Evolutionary conservation across 2,888 invertebrate species (phyloP).

Genomic region (Erebia palarica): DNA sequence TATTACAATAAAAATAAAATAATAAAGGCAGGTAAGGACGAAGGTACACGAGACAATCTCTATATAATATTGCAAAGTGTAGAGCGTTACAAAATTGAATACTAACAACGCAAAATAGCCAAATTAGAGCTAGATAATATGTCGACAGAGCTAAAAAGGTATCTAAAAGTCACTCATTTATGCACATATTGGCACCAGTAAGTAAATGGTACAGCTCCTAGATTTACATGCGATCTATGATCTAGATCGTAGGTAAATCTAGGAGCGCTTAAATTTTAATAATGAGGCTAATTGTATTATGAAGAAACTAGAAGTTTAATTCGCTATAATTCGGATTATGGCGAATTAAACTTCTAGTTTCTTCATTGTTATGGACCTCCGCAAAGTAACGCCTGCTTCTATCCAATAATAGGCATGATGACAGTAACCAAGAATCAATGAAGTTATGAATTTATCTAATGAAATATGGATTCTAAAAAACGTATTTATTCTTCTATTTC

Average conservation of each 20-base stretch:
- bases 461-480: too few species aligned
- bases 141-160: neutral
- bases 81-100: conserved; percentile 17
- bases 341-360: too few species aligned
- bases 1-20: conserved; percentile 29
- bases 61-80: conserved; percentile 28
- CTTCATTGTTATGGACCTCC: too few species aligned
- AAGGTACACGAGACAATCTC: conserved; percentile 31
- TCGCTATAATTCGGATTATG: too few species aligned
- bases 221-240: neutral
- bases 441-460: too few species aligned
- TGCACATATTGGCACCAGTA: neutral
- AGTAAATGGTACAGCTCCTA: neutral
- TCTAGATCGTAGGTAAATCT: neutral
- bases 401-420: too few species aligned
- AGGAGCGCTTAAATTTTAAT: neutral
- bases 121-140: conserved; percentile 17
- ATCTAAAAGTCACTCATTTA: neutral
- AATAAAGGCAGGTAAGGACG: conserved; percentile 32
- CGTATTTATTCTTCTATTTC: too few species aligned
- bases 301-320: too few species aligned
- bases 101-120: conserved; percentile 12
- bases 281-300: too few species aligned
- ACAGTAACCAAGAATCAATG: too few species aligned
- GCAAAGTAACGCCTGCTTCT: too few species aligned